Conservation (phyloP, 2,797 vertebrate species). For the Oophaga sylvatica region DNA sequence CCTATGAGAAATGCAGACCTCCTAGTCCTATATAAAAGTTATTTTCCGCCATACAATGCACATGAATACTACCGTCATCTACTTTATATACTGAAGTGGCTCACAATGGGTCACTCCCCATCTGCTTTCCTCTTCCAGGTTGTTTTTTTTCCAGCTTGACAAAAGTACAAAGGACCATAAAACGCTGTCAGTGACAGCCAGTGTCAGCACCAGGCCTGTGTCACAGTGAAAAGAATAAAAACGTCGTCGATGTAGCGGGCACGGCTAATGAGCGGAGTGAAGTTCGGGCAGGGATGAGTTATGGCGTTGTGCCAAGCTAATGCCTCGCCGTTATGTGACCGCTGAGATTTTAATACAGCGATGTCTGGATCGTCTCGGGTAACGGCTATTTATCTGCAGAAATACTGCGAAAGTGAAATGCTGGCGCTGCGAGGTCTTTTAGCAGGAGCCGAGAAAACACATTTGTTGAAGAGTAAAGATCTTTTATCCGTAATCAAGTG, state of each 20-base stretch:
- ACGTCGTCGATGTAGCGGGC: neutral
- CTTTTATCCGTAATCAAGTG: slow-evolving; percentile 8
- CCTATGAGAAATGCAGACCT: neutral
- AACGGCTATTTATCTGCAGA: slow-evolving; percentile 23
- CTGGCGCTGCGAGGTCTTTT: neutral
- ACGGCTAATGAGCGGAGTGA: slow-evolving; percentile 40
- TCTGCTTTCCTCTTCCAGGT: slow-evolving; percentile 22
- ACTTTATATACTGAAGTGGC: neutral
- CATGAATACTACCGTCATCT: neutral
- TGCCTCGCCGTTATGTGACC: slow-evolving; percentile 21
- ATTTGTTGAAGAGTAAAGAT: slow-evolving; percentile 3
- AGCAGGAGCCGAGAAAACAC: neutral
- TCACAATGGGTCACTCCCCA: neutral
- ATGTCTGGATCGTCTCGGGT: slow-evolving; percentile 13
- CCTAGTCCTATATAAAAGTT: neutral
- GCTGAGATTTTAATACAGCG: slow-evolving; percentile 49
- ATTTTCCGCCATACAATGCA: neutral
- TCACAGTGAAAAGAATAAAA: slow-evolving; percentile 28
- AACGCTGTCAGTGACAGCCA: slow-evolving; percentile 57
- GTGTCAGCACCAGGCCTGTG: slow-evolving; percentile 3
- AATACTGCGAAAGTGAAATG: neutral
- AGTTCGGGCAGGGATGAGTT: slow-evolving; percentile 49
- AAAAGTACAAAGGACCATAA: slow-evolving; percentile 10
- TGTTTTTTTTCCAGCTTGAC: slow-evolving; percentile 24
- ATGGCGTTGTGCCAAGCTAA: slow-evolving; percentile 38